These are phyloP conservation scores for Drosophila emarginata DNA, from an alignment of 2,888 invertebrate species.

Conservation along the genomic window DNA sequence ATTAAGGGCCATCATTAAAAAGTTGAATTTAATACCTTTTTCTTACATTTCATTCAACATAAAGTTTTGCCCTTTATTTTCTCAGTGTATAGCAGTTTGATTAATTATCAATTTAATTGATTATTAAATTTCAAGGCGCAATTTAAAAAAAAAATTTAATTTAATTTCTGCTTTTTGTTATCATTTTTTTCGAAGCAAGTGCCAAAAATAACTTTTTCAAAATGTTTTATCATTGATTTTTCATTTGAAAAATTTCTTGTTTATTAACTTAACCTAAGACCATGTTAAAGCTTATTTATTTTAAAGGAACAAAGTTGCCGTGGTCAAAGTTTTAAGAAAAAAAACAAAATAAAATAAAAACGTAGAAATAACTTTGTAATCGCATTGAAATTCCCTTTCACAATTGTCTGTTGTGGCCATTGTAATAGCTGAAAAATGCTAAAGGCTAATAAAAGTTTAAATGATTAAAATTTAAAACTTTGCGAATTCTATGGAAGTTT, in stretches of 20 bases:
- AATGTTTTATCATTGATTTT: not conserved
- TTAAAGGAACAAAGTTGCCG: conserved; percentile 28
- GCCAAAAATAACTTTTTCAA: not conserved
- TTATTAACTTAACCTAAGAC: not conserved
- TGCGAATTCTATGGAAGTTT: no score
- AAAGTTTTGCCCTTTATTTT: not conserved
- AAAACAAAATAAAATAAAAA: conserved; percentile 2
- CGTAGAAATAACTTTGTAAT: conserved; percentile 24
- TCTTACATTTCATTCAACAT: not conserved
- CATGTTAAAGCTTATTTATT: not conserved
- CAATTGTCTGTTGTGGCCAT: not conserved
- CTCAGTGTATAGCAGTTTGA: not conserved
- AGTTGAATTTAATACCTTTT: no score
- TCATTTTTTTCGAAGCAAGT: not conserved
- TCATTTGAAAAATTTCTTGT: not conserved
- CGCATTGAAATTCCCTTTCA: not conserved
- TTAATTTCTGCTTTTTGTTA: not conserved
- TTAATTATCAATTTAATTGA: not conserved
- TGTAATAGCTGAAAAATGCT: not conserved
- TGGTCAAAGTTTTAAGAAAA: conserved; percentile 11
- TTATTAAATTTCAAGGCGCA: not conserved
- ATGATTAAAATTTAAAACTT: not conserved
- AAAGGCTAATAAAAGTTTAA: not conserved
- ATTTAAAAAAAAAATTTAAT: not conserved
- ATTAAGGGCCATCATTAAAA: no score